phyloP scores from a whole-genome alignment of 2,113 vertebrate species.

The Dascyllus trimaculatus region DNA sequence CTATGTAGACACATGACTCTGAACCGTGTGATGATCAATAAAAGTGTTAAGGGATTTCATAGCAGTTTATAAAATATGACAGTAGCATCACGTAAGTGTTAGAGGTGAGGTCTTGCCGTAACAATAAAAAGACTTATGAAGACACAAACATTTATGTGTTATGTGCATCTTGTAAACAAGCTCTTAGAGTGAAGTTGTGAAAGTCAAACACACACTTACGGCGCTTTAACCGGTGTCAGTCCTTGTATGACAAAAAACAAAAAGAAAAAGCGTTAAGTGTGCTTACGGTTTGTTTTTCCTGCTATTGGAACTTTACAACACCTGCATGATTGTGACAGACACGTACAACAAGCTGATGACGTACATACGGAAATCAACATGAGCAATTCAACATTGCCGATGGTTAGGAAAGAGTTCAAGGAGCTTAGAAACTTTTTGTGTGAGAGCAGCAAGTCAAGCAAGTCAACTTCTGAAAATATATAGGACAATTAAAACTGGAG shows the following conservation, averaged over 20 bases:
- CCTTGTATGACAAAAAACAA: slow-evolving; percentile 14
- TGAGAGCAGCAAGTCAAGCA: slow-evolving; percentile 78
- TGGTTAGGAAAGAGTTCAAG: slow-evolving; percentile 67
- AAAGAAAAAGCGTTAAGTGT: slow-evolving; percentile 69
- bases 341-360: slow-evolving; percentile 68
- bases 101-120: slow-evolving; percentile 55
- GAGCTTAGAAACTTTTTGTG: slow-evolving; percentile 74
- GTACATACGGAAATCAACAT: slow-evolving; percentile 64
- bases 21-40: slow-evolving; percentile 21
- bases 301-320: slow-evolving; percentile 70
- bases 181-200: slow-evolving; percentile 66
- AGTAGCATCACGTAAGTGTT: slow-evolving; percentile 42
- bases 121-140: slow-evolving; percentile 49
- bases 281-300: slow-evolving; percentile 74
- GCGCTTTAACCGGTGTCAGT: slow-evolving; percentile 30
- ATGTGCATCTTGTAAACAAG: slow-evolving; percentile 80
- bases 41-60: slow-evolving; percentile 22
- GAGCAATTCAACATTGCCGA: slow-evolving; percentile 66
- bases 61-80: slow-evolving; percentile 55
- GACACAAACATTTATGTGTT: slow-evolving; percentile 61
- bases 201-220: slow-evolving; percentile 51
- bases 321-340: slow-evolving; percentile 66
- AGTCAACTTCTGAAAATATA: slow-evolving; percentile 79
- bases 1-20: slow-evolving; percentile 22
- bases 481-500: slow-evolving; percentile 65